phyloP scores from a whole-genome alignment of 64 coral and sea anemone species.

The Acropora yongei region DNA sequence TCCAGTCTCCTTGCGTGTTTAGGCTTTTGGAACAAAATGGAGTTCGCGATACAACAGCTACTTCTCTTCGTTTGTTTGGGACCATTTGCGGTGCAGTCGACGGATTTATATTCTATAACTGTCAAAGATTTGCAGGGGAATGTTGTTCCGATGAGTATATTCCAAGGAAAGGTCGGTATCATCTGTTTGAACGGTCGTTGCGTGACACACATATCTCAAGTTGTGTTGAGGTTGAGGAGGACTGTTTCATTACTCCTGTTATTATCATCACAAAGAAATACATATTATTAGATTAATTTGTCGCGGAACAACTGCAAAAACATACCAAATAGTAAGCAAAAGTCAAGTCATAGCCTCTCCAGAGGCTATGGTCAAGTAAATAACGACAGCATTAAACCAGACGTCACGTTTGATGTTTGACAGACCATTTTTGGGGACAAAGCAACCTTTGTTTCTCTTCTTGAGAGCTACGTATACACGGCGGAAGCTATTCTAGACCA shows the following conservation, averaged over 20 bases:
- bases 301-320: too few species aligned
- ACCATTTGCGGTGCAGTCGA: background rate
- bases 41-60: background rate
- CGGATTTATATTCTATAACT: conserved; percentile 74
- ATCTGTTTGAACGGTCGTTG: background rate
- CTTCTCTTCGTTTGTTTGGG: conserved; percentile 3
- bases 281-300: too few species aligned
- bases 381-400: too few species aligned
- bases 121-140: conserved; percentile 80
- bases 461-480: too few species aligned
- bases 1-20: background rate
- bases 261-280: too few species aligned
- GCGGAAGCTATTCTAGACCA: too few species aligned
- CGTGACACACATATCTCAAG: background rate
- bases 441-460: too few species aligned
- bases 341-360: too few species aligned
- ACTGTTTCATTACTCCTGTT: too few species aligned
- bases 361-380: too few species aligned
- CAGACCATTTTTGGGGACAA: background rate
- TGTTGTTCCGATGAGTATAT: conserved; percentile 68
- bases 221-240: too few species aligned
- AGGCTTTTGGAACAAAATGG: background rate
- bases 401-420: background rate
- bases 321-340: too few species aligned
- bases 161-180: conserved; percentile 78